Evolutionary conservation across 2,113 vertebrate genomes (phyloP), one percentile per base, ranked within the genome.

Genomic region (Clarias gariepinus): DNA sequence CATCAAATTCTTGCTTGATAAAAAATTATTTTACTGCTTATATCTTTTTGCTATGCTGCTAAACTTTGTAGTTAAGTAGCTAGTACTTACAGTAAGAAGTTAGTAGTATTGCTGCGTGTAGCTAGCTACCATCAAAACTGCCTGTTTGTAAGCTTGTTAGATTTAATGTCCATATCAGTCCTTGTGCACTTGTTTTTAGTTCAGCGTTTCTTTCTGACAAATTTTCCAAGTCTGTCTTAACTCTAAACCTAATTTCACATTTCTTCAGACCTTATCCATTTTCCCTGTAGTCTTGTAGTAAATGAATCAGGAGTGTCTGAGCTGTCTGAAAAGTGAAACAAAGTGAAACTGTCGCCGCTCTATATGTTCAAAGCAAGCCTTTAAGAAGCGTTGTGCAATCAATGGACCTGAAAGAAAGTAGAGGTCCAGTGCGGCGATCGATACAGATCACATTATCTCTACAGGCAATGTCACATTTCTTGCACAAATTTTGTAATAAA

Each of bases 401-500:
- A 83, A 33, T 55, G 64, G 7, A 83, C 66, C 52, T 15, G 71
- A 63, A 28, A 41, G 16, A 66, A 25, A 41, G 28, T 25, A 28
- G 47, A 57, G 9, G 18, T 68, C 47, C 63, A 55, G 52, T 71
- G n/a, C n/a, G 3, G 10, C 36, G 66, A 69, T 83, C 81, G 69
- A 57, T 57, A 57, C 3, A 73, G 82, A 84, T 84, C 19, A 58
- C 28, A 58, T 71, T 57, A 71, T 23, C 53, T 57, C 68, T 58
- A 6, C 47, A 55, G 10, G n/a, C 52, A 55, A 68, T 36, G 28
- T 58, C 21, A 71, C 6, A 58, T 36, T 57, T 33, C 28, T 57
- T 4, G 3, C 68, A 73, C 10, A 16, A 5, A 73, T 12, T 57
- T 7, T 25, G 10, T 41, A 13, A 63, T 47, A 47, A 60, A 23